Base-by-base conservation (phyloP, 2,888 invertebrate genomes). In the Cryptocephalus primarius region DNA sequence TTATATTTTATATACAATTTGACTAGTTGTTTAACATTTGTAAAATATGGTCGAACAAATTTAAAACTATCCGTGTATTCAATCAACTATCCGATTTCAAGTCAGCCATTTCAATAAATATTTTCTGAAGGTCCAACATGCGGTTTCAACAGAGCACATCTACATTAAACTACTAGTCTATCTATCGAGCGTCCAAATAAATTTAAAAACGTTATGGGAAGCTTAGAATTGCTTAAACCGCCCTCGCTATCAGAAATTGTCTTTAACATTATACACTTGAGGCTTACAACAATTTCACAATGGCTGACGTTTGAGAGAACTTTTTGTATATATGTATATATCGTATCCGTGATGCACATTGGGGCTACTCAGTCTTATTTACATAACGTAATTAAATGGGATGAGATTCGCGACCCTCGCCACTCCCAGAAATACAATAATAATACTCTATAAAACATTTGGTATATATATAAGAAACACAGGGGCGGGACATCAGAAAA, bases 21-120 rank as follows among this genome's bases (percentile, higher is more conserved):
- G 61, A 62, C 61, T 62, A 62, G 61, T 56, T 57, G 43, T 51
- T 53, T 56, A 57, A 59, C 55, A 56, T 56, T 53, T 53, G 49
- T 55, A 58, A 53, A 55, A 50, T 55, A 47, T 56, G 56, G 54
- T 58, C 51, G 54, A 55, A 55, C 55, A 56, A 49, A 48, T 51
- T 49, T 51, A 43, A 47, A 43, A 45, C 47, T n/a, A n/a, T n/a
- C n/a, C n/a, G n/a, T n/a, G n/a, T n/a, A n/a, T n/a, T n/a, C n/a
- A n/a, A 32, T 39, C 44, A 43, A 45, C 44, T 45, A 13, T 36
- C 12, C 12, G n/a, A 36, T 2, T 6, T 11, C 6, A 6, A 36
- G 36, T 36, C 12, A 46, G 14, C 14, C 9, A 38, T 41, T 38
- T 22, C 33, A 40, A 33, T 3, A 10, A 36, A 31, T 10, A 36